Conservation (phyloP, 2,888 invertebrate genomes). For the Matsumyia berberina region DNA sequence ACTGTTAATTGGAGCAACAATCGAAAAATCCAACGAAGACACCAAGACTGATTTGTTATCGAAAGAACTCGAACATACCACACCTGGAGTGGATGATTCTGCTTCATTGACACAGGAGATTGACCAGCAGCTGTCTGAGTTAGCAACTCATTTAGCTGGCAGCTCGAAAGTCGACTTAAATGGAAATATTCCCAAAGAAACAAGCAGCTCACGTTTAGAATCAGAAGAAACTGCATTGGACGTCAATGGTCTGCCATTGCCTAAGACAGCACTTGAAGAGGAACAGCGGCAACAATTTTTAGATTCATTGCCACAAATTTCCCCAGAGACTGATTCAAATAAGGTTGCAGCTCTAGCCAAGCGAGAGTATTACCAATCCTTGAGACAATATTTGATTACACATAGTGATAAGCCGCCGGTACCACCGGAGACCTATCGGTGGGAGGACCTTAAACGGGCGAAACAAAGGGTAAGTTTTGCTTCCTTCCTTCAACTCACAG, state of each 20-base stretch:
- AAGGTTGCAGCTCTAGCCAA: slow-evolving; percentile 82
- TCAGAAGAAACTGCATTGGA: slow-evolving; percentile 32
- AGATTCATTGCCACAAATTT: slow-evolving; percentile 82
- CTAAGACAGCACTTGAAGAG: slow-evolving; percentile 81
- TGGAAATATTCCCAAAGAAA: slow-evolving; percentile 53
- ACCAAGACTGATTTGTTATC: slow-evolving; percentile 58
- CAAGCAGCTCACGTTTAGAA: background rate
- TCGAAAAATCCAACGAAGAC: slow-evolving; percentile 22
- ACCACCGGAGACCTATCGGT: slow-evolving; percentile 91
- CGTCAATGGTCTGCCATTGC: slow-evolving; percentile 80
- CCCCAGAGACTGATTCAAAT: slow-evolving; percentile 80
- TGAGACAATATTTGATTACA: slow-evolving; percentile 82
- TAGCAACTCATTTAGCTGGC: slow-evolving; percentile 38
- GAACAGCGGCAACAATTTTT: slow-evolving; percentile 82
- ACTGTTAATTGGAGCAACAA: background rate
- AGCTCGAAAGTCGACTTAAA: slow-evolving; percentile 57
- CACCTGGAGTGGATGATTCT: slow-evolving; percentile 20
- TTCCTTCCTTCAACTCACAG: background rate
- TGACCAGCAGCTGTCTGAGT: slow-evolving; percentile 63
- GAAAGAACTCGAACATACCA: slow-evolving; percentile 12
- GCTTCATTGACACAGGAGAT: slow-evolving; percentile 63
- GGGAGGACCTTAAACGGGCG: slow-evolving; percentile 91
- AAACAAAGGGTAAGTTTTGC: slow-evolving; percentile 85
- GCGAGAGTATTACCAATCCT: slow-evolving; percentile 83
- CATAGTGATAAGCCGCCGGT: slow-evolving; percentile 86